Percentiles rank a stretch among this genome's conserved stretches.
Conservation (phyloP, 2,797 vertebrate genomes). For the Enteromius argenteus region DNA sequence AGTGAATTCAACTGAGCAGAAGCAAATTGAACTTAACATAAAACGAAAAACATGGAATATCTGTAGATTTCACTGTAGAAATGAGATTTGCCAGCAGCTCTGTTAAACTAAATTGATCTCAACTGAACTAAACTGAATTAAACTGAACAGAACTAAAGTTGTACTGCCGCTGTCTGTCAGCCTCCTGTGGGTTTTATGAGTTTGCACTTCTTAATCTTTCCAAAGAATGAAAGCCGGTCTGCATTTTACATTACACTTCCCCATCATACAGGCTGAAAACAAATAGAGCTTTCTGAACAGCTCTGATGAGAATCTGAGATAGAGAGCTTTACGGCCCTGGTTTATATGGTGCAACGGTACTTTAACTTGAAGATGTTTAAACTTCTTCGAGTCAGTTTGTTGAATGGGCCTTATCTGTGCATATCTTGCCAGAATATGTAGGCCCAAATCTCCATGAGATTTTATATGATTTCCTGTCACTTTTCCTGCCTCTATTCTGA, state of each 20-base stretch:
- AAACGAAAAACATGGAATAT: neutral
- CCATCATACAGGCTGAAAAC: slow-evolving; percentile 24
- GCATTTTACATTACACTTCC: slow-evolving; percentile 52
- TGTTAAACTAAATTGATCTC: neutral
- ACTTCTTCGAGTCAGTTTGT: slow-evolving; percentile 40
- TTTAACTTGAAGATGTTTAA: slow-evolving; percentile 46
- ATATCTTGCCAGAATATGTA: slow-evolving; percentile 36
- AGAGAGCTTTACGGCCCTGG: slow-evolving; percentile 10
- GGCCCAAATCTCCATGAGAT: slow-evolving; percentile 45
- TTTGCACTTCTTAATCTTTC: slow-evolving; percentile 24
- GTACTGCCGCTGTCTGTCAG: neutral
- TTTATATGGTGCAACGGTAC: slow-evolving; percentile 21
- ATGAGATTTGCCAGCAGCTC: slow-evolving; percentile 1
- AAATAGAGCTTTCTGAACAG: slow-evolving; percentile 40
- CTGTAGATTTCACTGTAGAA: neutral
- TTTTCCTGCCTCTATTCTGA: slow-evolving; percentile 37
- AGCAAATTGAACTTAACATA: neutral
- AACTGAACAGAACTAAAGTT: neutral
- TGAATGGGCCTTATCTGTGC: slow-evolving; percentile 51
- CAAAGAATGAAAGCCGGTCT: slow-evolving; percentile 23
- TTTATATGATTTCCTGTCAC: slow-evolving; percentile 48
- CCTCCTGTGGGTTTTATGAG: slow-evolving; percentile 1
- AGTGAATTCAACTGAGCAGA: neutral
- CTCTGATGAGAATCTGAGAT: slow-evolving; percentile 53
- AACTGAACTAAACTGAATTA: neutral